A percentile compares a stretch with the other conserved stretches of the same genome.
phyloP scores from a whole-genome alignment of 2,888 invertebrate genomes.

The Melinaea marsaeus region DNA sequence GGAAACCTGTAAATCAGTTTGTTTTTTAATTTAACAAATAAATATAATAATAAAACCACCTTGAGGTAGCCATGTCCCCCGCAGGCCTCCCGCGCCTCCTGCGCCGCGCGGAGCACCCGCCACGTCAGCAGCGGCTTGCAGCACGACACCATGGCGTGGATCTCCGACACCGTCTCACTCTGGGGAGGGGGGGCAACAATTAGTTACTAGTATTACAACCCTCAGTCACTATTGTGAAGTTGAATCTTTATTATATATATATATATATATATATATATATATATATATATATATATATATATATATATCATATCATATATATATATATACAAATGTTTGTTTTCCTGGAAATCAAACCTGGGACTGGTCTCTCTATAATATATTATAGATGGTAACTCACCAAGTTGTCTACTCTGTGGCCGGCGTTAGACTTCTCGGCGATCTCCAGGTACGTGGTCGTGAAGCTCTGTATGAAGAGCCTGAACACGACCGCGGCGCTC shows the following conservation, averaged over 20 bases:
- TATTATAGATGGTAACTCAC: conserved; percentile 44
- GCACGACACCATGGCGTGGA: conserved; percentile 83
- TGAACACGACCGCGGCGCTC: conserved; percentile 82
- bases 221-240: neutral
- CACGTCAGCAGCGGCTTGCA: conserved; percentile 86
- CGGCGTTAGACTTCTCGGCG: conserved; percentile 81
- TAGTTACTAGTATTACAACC: neutral
- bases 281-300: too few species aligned
- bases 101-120: conserved; percentile 85
- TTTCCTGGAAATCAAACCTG: too few species aligned
- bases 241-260: too few species aligned
- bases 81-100: conserved; percentile 91
- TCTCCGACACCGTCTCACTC: conserved; percentile 82
- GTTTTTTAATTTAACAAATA: neutral
- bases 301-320: too few species aligned
- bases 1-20: neutral
- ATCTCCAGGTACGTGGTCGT: conserved; percentile 81
- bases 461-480: conserved; percentile 81
- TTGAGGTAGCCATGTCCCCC: conserved; percentile 91
- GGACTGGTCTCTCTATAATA: neutral
- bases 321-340: too few species aligned
- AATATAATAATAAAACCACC: conserved; percentile 52
- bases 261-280: too few species aligned
- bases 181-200: conserved; percentile 36
- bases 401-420: conserved; percentile 68